A percentile compares a stretch with the other conserved stretches of the same genome.
phyloP scores from a whole-genome alignment of 2,113 vertebrate species.

The Platichthys stellatus region DNA sequence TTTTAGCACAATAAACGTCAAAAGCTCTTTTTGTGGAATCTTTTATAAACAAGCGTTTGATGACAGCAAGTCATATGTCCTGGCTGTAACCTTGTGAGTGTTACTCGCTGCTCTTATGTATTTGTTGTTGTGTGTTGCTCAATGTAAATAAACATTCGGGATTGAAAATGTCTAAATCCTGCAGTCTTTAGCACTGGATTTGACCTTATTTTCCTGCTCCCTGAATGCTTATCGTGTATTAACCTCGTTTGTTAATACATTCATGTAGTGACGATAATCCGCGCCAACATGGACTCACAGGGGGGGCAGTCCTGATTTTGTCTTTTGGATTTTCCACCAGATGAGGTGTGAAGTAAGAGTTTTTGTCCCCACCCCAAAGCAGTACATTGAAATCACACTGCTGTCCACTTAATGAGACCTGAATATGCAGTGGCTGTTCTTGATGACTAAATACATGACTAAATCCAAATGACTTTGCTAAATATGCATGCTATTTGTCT shows the following conservation, averaged over 20 bases:
- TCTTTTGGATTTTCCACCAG: slow-evolving; percentile 15
- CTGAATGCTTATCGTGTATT: slow-evolving; percentile 66
- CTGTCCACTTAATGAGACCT: too few species aligned
- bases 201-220: slow-evolving; percentile 60
- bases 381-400: not conserved
- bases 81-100: not conserved
- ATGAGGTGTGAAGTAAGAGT: not conserved
- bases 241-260: slow-evolving; percentile 68
- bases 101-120: not conserved
- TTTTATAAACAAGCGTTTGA: not conserved
- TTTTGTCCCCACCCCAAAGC: not conserved
- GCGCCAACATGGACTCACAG: slow-evolving; percentile 10
- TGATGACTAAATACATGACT: not conserved
- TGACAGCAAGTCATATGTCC: not conserved
- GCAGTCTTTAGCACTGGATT: slow-evolving; percentile 21
- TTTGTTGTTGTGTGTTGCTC: not conserved
- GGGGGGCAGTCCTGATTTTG: slow-evolving; percentile 1
- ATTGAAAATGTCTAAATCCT: not conserved
- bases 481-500: too few species aligned
- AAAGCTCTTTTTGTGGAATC: not conserved
- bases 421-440: not conserved
- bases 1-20: not conserved
- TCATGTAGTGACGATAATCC: slow-evolving; percentile 58
- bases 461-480: not conserved
- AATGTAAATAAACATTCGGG: slow-evolving; percentile 22